Conservation (phyloP, 2,113 vertebrate species). For the Cyanoramphus novaezelandiae region DNA sequence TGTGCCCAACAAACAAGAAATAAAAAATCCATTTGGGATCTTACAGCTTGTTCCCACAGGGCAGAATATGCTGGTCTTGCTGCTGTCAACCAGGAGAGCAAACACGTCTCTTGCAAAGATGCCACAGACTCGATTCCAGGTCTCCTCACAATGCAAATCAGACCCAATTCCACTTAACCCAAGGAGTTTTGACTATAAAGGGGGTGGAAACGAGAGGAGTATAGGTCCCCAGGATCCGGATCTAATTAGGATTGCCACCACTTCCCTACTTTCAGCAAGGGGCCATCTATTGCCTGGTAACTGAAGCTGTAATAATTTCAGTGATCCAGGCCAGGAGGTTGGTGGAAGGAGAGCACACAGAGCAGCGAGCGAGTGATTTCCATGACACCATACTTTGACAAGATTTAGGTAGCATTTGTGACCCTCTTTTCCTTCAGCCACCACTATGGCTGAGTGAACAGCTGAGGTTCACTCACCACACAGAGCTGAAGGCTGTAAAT, state of each 20-base stretch:
- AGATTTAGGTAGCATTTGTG: background rate
- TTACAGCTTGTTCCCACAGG: background rate
- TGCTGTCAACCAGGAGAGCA: background rate
- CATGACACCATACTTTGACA: background rate
- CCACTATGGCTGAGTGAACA: background rate
- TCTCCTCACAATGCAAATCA: background rate
- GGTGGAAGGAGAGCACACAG: background rate
- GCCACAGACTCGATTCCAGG: background rate
- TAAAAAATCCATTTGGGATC: background rate
- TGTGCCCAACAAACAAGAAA: background rate
- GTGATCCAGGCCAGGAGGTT: background rate
- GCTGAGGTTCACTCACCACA: background rate
- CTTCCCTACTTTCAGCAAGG: background rate
- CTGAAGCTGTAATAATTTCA: background rate
- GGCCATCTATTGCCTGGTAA: background rate
- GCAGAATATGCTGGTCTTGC: rapidly evolving
- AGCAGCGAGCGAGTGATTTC: background rate
- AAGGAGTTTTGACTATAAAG: background rate
- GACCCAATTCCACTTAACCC: background rate
- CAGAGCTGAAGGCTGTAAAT: background rate
- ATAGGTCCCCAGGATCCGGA: background rate
- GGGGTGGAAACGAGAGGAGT: background rate
- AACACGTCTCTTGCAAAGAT: background rate
- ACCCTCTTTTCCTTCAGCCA: background rate
- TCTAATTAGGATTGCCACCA: background rate